Evolutionary conservation across 1,140 invertebrate species (phyloP).

Genomic region (Antheraea pernyi): DNA sequence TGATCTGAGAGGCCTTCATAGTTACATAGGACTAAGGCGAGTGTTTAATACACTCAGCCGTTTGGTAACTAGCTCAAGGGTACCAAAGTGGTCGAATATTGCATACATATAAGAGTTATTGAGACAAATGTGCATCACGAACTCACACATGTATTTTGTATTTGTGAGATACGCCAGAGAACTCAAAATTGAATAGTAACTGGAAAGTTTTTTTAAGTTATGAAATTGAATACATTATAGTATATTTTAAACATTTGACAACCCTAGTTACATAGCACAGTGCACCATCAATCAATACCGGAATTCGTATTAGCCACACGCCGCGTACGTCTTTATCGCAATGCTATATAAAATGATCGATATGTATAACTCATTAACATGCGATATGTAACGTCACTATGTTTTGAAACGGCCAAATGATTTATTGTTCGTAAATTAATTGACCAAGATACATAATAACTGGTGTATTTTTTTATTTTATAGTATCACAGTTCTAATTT

Average conservation of each 20-base stretch:
- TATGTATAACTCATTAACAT: conserved; percentile 1
- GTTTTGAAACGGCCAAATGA: neutral
- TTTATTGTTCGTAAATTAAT: conserved; percentile 4
- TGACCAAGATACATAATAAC: neutral
- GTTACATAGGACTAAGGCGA: too few species aligned
- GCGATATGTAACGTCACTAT: neutral
- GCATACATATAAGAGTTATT: too few species aligned
- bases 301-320: conserved; percentile 1
- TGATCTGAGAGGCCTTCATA: too few species aligned
- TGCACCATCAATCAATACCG: neutral
- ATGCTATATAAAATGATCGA: neutral
- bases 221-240: neutral
- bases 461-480: neutral
- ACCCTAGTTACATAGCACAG: neutral
- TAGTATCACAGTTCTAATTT: neutral
- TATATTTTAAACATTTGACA: neutral
- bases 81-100: too few species aligned
- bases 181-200: too few species aligned
- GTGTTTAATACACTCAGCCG: too few species aligned
- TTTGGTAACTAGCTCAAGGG: too few species aligned
- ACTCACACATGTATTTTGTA: too few species aligned
- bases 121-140: too few species aligned
- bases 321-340: neutral
- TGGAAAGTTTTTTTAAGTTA: neutral
- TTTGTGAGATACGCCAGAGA: too few species aligned